Base-by-base conservation (phyloP, 2,113 vertebrate genomes). In the Syngnathoides biaculeatus region DNA sequence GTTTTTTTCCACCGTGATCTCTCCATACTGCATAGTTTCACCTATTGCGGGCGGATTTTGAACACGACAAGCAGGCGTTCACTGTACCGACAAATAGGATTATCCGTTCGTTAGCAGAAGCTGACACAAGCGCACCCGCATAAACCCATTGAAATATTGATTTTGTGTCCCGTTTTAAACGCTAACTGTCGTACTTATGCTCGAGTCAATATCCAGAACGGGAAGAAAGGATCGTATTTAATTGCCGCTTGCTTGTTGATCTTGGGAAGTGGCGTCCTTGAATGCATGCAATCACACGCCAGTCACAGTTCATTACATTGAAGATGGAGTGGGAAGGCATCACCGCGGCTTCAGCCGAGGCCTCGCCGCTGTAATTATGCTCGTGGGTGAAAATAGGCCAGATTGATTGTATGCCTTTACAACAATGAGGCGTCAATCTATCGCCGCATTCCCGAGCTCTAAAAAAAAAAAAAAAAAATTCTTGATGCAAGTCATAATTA, bases 361-460 rank as follows among this genome's bases (percentile, higher is more conserved):
- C 57, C 68, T 62, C 64, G 71, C 69, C 69, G 66, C 72, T 80
- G 79, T 89, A 85, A 88, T 90, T 88, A 90, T 85, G 69, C 84
- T 84, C 79, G 83, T 75, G 72, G 83, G 69, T 79, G 79, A 78
- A 87, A 90, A 87, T 80, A 77, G 77, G 75, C 72, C 52, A 52
- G 72, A 87, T 88, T 90, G 89, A 90, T 89, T 89, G 84, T 86
- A 88, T 86, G 75, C 71, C 79, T 90, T 87, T 88, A 76, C 73
- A 82, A 75, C 84, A 85, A 88, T 84, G 80, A 85, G 72, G 70
- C 42, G 38, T 82, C 79, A 68, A 71, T 71, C 72, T 77, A 81
- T 83, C 79, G 80, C 86, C 86, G 77, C 1, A 40, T 82, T 83
- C 79, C 77, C 75, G 74, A 72, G 82, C 76, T 75, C 62, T 88